Evolutionary conservation across 2,113 vertebrate species (phyloP), one percentile per base, ranked within the genome.

Genomic region (Proterorhinus semilunaris): DNA sequence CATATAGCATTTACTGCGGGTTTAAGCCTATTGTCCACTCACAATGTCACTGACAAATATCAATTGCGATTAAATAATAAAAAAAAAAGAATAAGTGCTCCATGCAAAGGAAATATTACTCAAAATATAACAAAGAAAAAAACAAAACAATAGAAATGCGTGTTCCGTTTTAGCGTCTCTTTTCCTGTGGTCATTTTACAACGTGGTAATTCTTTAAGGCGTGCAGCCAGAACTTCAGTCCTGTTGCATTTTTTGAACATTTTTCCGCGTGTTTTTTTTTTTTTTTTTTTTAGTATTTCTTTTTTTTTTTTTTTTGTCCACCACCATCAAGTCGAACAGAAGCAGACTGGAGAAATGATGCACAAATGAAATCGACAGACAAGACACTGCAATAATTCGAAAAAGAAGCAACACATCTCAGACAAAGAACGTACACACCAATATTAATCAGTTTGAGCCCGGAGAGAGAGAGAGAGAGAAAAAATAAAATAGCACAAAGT

Each of bases 71-170:
- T 79, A 83, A 71, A 81, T 75, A 71, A 72, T 48, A 36, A 36
- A 36, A 36, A 36, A 36, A 3, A 36, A 48, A 89, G 12, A 89
- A 90, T 92, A 94, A 93, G 91, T 94, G 92, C 93, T 92, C 87
- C 88, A 91, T 93, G 88, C 89, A 89, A 90, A 84, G 27, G 65
- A 86, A 87, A 80, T 36, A 75, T 62, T 71, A 82, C 78, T 54
- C 27, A 55, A 67, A 3, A 21, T 21, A 21, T 21, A 21, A 36
- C 0, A 36, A 36, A 36, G 4, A 36, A 36, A 36, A 36, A 27
- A 27, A 3, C 1, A 27, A 71, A 75, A 55, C 62, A 54, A 71
- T 80, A 75, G 8, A n/a, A 82, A 63, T 71, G 76, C n/a, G 54
- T 76, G 84, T 75, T 67, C 63, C 83, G 86, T 77, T 86, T 36